A percentile compares a stretch with the other conserved stretches of the same genome.
Evolutionary conservation across 2,113 vertebrate species (phyloP).

Genomic region (Tupaia chinensis): DNA sequence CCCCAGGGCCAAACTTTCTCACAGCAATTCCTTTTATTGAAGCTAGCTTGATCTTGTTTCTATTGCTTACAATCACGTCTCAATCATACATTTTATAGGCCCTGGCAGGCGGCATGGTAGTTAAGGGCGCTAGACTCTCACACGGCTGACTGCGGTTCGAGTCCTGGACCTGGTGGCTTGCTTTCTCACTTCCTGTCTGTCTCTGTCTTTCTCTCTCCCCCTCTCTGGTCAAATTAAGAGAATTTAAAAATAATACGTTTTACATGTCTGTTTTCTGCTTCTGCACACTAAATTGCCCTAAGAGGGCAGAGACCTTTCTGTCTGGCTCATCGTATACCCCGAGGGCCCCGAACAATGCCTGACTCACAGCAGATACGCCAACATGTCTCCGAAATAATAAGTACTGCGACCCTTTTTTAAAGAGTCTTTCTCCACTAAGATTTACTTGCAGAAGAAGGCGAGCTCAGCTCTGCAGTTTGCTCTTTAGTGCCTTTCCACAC

Average conservation of each 20-base stretch:
- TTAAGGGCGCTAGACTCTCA: too few relatives aligned
- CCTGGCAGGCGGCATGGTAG: too few relatives aligned
- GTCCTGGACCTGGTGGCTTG: too few relatives aligned
- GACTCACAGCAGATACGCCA: background rate
- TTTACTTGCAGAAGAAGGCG: background rate
- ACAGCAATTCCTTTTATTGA: background rate
- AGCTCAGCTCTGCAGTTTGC: background rate
- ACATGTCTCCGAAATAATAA: background rate
- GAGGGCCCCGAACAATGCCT: background rate
- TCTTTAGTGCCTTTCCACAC: background rate
- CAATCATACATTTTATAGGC: background rate
- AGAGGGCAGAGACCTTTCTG: background rate
- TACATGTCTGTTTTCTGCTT: background rate
- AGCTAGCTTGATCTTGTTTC: constrained; percentile 30
- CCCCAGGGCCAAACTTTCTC: background rate
- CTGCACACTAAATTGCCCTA: background rate
- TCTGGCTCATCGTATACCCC: background rate
- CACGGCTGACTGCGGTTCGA: too few relatives aligned
- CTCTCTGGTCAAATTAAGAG: too few relatives aligned
- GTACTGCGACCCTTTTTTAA: background rate
- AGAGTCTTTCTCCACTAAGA: background rate
- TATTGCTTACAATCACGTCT: background rate
- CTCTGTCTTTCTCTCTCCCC: too few relatives aligned
- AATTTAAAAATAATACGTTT: too few relatives aligned
- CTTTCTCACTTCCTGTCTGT: too few relatives aligned